Conservation (phyloP, 2,888 invertebrate species). For the Leuctra nigra region DNA sequence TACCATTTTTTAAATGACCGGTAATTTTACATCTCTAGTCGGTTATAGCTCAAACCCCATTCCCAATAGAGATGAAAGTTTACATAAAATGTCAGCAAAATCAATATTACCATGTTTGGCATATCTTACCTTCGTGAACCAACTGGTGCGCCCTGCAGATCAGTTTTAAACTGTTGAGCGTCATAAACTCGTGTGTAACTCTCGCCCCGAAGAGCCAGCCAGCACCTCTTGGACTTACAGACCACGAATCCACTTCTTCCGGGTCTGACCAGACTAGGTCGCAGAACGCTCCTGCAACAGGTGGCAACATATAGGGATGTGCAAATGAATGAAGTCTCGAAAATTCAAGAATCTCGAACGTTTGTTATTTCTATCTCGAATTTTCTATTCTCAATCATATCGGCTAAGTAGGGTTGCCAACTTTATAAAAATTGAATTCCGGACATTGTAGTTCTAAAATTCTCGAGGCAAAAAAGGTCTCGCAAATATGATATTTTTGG, state of each 20-base stretch:
- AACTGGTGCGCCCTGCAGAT: slow-evolving; percentile 98
- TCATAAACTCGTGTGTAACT: slow-evolving; percentile 92
- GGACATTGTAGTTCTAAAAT: no score
- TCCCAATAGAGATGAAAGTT: no score
- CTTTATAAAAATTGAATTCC: no score
- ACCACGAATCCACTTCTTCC: slow-evolving; percentile 92
- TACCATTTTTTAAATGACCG: no score
- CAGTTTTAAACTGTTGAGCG: slow-evolving; percentile 82
- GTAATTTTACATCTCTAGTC: no score
- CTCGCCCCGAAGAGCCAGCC: slow-evolving; percentile 95
- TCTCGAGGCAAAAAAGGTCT: no score
- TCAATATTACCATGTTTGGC: no score
- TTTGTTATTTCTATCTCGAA: not conserved
- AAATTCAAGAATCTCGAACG: slow-evolving; percentile 1
- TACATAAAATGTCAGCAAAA: no score
- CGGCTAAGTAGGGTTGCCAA: no score
- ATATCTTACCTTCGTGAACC: slow-evolving; percentile 87
- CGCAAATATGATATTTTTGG: no score
- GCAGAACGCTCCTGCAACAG: slow-evolving; percentile 72
- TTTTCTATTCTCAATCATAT: no score
- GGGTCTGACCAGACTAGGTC: slow-evolving; percentile 99
- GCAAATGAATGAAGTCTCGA: not conserved
- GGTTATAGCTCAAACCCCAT: no score
- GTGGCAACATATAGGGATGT: not conserved
- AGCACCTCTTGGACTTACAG: slow-evolving; percentile 91